phyloP scores from a whole-genome alignment of 37 sponge, comb jelly and placozoan genomes.

The Geodia barretti region DNA sequence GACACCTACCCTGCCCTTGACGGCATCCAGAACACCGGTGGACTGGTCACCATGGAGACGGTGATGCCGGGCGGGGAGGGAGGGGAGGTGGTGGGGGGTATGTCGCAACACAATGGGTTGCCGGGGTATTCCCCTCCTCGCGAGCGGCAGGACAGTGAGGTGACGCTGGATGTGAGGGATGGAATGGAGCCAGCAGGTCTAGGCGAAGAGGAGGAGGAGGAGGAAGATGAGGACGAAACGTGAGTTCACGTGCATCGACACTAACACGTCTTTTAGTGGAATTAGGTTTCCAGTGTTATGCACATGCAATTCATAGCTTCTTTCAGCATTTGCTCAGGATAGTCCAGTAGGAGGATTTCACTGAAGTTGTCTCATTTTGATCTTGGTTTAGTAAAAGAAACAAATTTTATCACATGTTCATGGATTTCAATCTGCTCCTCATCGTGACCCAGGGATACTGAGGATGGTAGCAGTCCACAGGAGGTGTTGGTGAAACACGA shows the following conservation, averaged over 20 bases:
- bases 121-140: neutral
- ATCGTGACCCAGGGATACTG: conserved; percentile 7
- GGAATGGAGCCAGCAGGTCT: neutral
- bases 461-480: neutral
- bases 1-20: neutral
- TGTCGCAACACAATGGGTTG: neutral
- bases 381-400: no score
- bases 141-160: neutral
- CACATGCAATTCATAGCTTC: no score
- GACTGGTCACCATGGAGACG: conserved; percentile 29
- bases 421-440: neutral
- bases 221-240: conserved; percentile 22
- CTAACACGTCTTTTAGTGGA: neutral
- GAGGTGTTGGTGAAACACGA: conserved; percentile 18
- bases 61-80: neutral
- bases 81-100: no score
- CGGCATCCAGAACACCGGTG: neutral
- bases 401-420: neutral
- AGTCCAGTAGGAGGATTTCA: no score
- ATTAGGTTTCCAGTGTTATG: no score
- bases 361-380: no score
- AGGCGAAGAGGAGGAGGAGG: conserved; percentile 10
- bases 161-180: neutral
- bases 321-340: no score
- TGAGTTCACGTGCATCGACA: neutral